A percentile compares a stretch with the other conserved stretches of the same genome.
Evolutionary conservation across 2,888 invertebrate genomes (phyloP).

Genomic region (Petrophora chlorosata): DNA sequence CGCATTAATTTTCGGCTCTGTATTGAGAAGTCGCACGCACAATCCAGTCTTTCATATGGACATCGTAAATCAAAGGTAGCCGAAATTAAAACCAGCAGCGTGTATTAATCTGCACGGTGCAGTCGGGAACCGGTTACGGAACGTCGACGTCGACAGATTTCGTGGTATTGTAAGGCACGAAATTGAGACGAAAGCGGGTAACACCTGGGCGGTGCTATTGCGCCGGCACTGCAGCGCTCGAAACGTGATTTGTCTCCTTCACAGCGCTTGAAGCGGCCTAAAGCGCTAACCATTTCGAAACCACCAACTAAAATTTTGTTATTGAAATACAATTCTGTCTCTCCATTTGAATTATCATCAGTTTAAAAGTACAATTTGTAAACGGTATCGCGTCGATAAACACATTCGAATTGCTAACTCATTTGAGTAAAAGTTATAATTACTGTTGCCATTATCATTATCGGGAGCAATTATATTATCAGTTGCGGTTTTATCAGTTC

Average conservation of each 20-base stretch:
- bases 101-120: slow-evolving; percentile 67
- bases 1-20: slow-evolving; percentile 52
- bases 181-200: slow-evolving; percentile 54
- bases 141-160: slow-evolving; percentile 70
- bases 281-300: slow-evolving; percentile 28
- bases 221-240: slow-evolving; percentile 17
- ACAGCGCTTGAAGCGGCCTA: slow-evolving; percentile 20
- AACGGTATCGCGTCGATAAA: slow-evolving; percentile 18
- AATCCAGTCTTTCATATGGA: slow-evolving; percentile 69
- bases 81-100: slow-evolving; percentile 69
- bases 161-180: slow-evolving; percentile 57
- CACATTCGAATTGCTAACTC: slow-evolving; percentile 27
- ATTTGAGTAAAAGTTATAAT: slow-evolving; percentile 44
- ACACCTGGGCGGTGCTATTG: slow-evolving; percentile 51
- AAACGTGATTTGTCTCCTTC: slow-evolving; percentile 36
- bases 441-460: slow-evolving; percentile 29
- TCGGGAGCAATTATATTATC: slow-evolving; percentile 19
- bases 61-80: slow-evolving; percentile 74
- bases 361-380: slow-evolving; percentile 20
- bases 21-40: slow-evolving; percentile 65
- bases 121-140: too few relatives aligned
- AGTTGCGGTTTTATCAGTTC: slow-evolving; percentile 22
- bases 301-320: slow-evolving; percentile 3
- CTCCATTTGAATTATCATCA: slow-evolving; percentile 13
- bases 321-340: slow-evolving; percentile 5